These are phyloP conservation scores for Centrocercus urophasianus DNA, from an alignment of 2,113 vertebrate genomes.

Conservation along the genomic window DNA sequence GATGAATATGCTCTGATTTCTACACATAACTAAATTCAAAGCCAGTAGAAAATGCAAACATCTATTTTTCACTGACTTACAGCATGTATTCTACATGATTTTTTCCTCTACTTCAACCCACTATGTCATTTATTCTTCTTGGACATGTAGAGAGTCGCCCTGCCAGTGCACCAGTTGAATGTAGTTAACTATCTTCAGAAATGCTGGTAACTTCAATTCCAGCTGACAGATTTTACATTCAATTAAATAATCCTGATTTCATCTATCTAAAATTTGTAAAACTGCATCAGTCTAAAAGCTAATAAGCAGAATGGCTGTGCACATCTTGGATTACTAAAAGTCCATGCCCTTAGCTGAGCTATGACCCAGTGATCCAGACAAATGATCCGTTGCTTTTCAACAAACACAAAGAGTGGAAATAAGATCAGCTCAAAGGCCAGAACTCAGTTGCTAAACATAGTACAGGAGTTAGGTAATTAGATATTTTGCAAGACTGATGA, in stretches of 20 bases:
- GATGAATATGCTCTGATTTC: not conserved
- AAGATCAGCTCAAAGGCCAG: not conserved
- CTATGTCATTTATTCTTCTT: not conserved
- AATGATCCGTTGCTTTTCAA: not conserved
- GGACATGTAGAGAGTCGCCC: not conserved
- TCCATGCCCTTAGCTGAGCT: not conserved
- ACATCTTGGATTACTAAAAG: not conserved
- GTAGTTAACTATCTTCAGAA: not conserved
- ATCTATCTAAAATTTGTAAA: not conserved
- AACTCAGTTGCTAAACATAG: not conserved
- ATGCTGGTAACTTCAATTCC: not conserved
- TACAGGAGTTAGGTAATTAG: not conserved
- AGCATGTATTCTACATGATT: not conserved
- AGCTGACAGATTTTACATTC: not conserved
- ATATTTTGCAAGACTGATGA: conserved; percentile 27
- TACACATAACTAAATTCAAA: not conserved
- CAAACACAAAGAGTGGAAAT: not conserved
- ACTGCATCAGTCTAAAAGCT: not conserved
- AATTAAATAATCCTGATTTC: not conserved
- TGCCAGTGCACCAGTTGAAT: not conserved
- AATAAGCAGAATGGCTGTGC: not conserved
- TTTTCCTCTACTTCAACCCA: not conserved
- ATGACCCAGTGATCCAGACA: not conserved
- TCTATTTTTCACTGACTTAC: not conserved
- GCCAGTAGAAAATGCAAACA: not conserved